Percentiles rank a stretch among this genome's conserved stretches.
phyloP scores from a whole-genome alignment of 2,888 invertebrate genomes.

The Papilio protenor region DNA sequence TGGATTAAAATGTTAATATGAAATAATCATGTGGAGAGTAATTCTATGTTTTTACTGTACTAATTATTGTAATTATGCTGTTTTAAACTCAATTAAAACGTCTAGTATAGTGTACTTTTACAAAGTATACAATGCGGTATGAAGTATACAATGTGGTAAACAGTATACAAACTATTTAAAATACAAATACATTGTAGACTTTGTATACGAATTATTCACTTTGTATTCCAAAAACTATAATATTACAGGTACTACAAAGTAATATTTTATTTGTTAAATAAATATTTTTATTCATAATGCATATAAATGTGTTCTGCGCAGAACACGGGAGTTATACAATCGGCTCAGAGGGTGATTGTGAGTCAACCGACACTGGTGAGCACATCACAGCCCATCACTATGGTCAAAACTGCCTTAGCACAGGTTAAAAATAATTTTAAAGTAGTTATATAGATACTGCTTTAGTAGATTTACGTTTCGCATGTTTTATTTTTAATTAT shows the following conservation, averaged over 20 bases:
- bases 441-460: slow-evolving; percentile 34
- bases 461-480: slow-evolving; percentile 46
- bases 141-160: neutral
- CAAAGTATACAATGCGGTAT: neutral
- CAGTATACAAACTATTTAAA: neutral
- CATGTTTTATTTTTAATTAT: slow-evolving; percentile 15
- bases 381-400: slow-evolving; percentile 73
- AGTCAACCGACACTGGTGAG: slow-evolving; percentile 76
- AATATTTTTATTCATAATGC: neutral
- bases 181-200: too few relatives aligned
- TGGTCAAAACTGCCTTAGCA: slow-evolving; percentile 69
- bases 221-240: neutral
- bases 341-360: slow-evolving; percentile 78
- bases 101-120: too few relatives aligned
- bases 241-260: neutral
- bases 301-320: slow-evolving; percentile 54
- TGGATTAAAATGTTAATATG: too few relatives aligned
- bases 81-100: too few relatives aligned
- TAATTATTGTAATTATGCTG: neutral
- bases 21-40: too few relatives aligned
- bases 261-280: neutral
- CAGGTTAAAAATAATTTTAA: slow-evolving; percentile 54
- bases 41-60: neutral
- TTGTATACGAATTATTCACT: neutral
- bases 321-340: slow-evolving; percentile 80